Base-by-base conservation (phyloP, 2,797 vertebrate genomes). In the Rhodeus uyekii region DNA sequence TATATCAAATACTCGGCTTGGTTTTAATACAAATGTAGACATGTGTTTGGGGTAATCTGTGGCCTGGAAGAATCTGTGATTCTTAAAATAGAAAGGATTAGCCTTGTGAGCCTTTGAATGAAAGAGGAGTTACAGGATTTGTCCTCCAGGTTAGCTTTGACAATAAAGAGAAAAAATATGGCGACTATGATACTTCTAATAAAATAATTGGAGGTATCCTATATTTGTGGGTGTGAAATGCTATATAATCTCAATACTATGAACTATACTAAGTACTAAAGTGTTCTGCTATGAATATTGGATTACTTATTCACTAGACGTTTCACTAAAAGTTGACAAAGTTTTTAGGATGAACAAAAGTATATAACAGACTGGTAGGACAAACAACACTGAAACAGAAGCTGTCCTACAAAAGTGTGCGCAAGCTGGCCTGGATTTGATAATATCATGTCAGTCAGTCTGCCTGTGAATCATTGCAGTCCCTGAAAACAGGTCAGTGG, bases 71-170 rank as follows among this genome's bases (percentile, higher is more conserved):
- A n/a, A n/a, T n/a, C n/a, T n/a, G 88, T 90, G 89, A 84, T 82
- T 89, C 93, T 88, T 87, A 85, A 89, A 95, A 95, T 95, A 94
- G 93, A 94, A 93, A 87, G 91, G 93, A 91, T 95, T 93, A 94
- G 88, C 78, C 86, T 87, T 90, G 85, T 90, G 89, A 90, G 82
- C 86, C 84, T 79, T 71, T 74, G 71, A 74, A 75, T 68, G 38
- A 72, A 61, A 68, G 64, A 14, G 19, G 73, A 68, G 69, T 63
- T 63, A 78, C 63, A 44, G 29, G 38, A 79, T 74, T 75, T 79
- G 53, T 83, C 65, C 38, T 65, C 39, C 63, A 38, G 14, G 53
- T 84, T 55, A 61, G 78, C 48, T 46, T 27, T 36, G 61, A 19
- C 24, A 64, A 38, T 50, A 16, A 53, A 78, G 75, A 78, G 75